A percentile compares a stretch with the other conserved stretches of the same genome.
Evolutionary conservation across 2,113 vertebrate genomes (phyloP).

Genomic region (Gymnocephalus cernua): DNA sequence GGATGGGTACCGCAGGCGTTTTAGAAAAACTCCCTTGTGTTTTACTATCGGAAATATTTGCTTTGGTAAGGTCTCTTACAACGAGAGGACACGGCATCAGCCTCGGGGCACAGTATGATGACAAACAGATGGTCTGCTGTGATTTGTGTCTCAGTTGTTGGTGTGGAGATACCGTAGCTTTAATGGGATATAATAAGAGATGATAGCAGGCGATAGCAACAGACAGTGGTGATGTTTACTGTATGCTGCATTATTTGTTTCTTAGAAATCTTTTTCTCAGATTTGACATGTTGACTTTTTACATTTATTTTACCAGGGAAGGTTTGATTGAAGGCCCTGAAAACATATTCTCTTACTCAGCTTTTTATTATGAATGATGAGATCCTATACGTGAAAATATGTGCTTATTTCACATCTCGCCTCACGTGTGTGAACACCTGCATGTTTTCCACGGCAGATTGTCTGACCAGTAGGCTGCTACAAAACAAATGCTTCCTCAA

Average conservation of each 20-base stretch:
- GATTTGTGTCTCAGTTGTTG: conserved; percentile 49
- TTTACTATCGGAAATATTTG: conserved; percentile 71
- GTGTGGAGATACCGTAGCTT: conserved; percentile 40
- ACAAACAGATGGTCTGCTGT: conserved; percentile 69
- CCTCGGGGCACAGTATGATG: conserved; percentile 56
- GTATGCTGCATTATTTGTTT: background rate
- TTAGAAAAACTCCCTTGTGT: conserved; percentile 51
- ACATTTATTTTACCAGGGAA: background rate
- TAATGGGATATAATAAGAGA: conserved; percentile 55
- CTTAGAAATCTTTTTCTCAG: background rate
- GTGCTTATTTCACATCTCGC: conserved; percentile 5
- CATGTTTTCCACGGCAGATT: conserved; percentile 4
- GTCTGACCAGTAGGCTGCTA: background rate
- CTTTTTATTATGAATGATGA: background rate
- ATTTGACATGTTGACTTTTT: background rate
- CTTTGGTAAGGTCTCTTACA: conserved; percentile 64
- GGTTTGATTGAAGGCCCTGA: background rate
- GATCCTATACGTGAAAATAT: background rate
- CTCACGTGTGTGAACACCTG: background rate
- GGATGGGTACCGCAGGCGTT: conserved; percentile 50
- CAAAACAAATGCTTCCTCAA: background rate
- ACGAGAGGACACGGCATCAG: conserved; percentile 47
- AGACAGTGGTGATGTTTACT: background rate
- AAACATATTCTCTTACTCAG: background rate
- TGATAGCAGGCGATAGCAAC: conserved; percentile 4